Percentiles rank a stretch among this genome's conserved stretches.
phyloP scores from a whole-genome alignment of 2,888 invertebrate genomes.

The Xanthia togata region DNA sequence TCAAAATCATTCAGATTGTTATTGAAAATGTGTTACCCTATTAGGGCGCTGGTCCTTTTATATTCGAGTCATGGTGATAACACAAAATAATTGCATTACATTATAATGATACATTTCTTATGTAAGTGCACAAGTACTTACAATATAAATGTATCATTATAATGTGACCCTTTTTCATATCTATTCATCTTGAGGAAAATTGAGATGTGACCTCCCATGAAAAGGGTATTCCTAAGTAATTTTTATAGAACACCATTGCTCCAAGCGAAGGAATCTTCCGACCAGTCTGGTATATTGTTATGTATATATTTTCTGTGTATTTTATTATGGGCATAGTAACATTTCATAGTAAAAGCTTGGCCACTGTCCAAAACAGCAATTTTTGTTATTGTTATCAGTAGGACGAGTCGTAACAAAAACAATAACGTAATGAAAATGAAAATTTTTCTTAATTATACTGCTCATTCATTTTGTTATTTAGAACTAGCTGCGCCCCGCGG shows the following conservation, averaged over 20 bases:
- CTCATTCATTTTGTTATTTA: background rate
- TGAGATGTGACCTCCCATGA: background rate
- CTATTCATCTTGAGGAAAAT: background rate
- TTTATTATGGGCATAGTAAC: constrained; percentile 38
- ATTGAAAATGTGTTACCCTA: too few relatives aligned
- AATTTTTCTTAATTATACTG: background rate
- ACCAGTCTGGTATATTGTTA: background rate
- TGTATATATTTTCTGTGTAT: constrained; percentile 14
- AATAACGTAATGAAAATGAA: constrained; percentile 20
- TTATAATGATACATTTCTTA: too few relatives aligned
- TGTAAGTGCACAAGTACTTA: background rate
- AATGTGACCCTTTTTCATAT: background rate
- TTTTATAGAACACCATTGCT: background rate
- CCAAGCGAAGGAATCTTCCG: background rate
- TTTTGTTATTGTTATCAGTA: constrained; percentile 52
- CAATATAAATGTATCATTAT: background rate
- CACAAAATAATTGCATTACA: too few relatives aligned
- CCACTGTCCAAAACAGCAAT: constrained; percentile 52
- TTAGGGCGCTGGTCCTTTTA: too few relatives aligned
- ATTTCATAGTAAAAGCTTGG: constrained; percentile 49
- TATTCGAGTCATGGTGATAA: background rate
- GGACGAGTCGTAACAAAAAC: constrained; percentile 22
- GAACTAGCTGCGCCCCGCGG: background rate
- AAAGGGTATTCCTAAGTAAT: background rate
- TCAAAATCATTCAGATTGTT: too few relatives aligned